Evolutionary conservation across 1,140 invertebrate species (phyloP), one percentile per base, ranked within the genome.

Genomic region (Lordiphosa mommai): DNA sequence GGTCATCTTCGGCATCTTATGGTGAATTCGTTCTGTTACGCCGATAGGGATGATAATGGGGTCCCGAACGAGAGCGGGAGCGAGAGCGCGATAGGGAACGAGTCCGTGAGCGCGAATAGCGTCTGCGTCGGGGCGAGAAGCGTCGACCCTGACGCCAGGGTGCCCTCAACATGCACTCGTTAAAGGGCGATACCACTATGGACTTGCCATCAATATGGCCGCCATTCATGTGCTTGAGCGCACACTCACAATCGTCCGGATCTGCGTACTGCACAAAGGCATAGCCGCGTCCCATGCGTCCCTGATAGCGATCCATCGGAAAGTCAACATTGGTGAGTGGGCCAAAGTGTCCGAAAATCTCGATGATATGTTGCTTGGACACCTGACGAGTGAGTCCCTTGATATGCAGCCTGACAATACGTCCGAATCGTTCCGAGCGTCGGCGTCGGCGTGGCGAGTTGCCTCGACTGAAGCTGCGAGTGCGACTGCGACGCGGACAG

Each of bases 301-400:
- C 37, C n/a, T 40, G 36, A 7, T 7, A 70, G 6, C 56, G 57
- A 3, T 74, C 57, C 4, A 40, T 46, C 2, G 74, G 74, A 3
- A 80, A 80, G 29, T 80, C 74, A 1, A 82, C 70, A 2, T 68
- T 72, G 2, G 47, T 59, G 1, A 80, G 47, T 0, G 37, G 33
- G 0, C 76, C 74, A 23, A 71, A 80, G 50, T 59, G 63, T 0
- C 70, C 46, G 0, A 80, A 80, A 1, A 80, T 82, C 16, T 80
- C 65, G 2, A 64, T 20, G n/a, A 80, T 36, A 23, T 80, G 56
- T 12, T 49, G 32, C 46, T 80, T 80, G 50, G 70, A 74, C 34
- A 80, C 76, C 30, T 52, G 60, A 0, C 46, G 70, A 0, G 53
- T 52, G 8, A 80, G 34, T 0, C 77, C 66, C 32, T 61, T 66